Percentiles rank a stretch among this genome's conserved stretches.
Evolutionary conservation across 1,140 invertebrate species (phyloP).

Genomic region (Liolophura sinensis): DNA sequence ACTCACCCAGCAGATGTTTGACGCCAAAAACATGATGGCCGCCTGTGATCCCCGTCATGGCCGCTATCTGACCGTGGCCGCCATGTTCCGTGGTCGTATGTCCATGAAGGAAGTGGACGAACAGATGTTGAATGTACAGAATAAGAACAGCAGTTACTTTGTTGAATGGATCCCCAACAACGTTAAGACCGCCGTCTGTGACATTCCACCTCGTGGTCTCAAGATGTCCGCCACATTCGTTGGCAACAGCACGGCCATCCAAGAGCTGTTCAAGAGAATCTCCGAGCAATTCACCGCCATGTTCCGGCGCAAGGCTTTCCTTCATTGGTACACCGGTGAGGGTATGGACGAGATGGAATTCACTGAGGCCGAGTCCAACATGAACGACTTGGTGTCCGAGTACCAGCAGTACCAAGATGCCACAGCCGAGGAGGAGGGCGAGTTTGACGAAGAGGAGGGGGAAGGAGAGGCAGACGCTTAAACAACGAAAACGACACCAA

Average conservation of each 20-base stretch:
- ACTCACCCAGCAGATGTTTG: constrained; percentile 70
- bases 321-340: constrained; percentile 81
- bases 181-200: constrained; percentile 85
- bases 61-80: constrained; percentile 73
- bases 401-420: constrained; percentile 93
- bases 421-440: constrained; percentile 77
- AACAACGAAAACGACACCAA: neutral
- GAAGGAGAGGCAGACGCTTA: constrained; percentile 10
- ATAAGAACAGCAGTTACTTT: constrained; percentile 70
- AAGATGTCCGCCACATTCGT: constrained; percentile 63
- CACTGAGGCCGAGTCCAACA: constrained; percentile 76
- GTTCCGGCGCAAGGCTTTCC: constrained; percentile 79
- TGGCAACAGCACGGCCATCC: constrained; percentile 71
- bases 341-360: constrained; percentile 86
- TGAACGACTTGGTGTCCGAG: constrained; percentile 87
- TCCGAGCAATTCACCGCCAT: constrained; percentile 67
- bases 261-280: constrained; percentile 74
- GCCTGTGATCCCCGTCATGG: constrained; percentile 72
- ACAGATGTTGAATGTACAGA: constrained; percentile 43
- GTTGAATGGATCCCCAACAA: constrained; percentile 93
- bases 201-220: constrained; percentile 82
- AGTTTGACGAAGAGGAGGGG: constrained; percentile 76
- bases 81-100: constrained; percentile 79
- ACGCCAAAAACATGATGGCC: constrained; percentile 75
- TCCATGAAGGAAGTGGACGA: constrained; percentile 58